phyloP scores from a whole-genome alignment of 2,113 vertebrate species.

The Bombycilla garrulus region DNA sequence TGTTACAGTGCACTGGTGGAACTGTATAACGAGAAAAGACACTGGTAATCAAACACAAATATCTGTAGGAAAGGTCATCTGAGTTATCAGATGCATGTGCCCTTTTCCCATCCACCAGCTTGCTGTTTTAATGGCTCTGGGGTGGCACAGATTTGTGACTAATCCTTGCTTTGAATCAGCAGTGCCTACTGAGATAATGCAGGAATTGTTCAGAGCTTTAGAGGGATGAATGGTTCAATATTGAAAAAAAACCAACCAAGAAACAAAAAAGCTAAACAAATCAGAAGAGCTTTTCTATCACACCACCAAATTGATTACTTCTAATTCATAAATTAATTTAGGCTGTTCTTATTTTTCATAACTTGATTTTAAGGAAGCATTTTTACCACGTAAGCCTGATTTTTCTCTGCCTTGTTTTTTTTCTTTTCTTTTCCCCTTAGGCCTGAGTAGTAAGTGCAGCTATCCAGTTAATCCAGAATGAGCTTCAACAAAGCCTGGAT shows the following conservation, averaged over 20 bases:
- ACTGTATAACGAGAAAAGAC: background rate
- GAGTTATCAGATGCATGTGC: background rate
- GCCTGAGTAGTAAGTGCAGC: background rate
- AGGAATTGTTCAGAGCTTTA: background rate
- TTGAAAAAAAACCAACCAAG: background rate
- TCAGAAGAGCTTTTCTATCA: background rate
- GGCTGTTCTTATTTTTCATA: background rate
- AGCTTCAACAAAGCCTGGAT: background rate
- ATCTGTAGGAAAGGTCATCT: background rate
- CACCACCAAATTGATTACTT: background rate
- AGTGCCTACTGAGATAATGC: background rate
- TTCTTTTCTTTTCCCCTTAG: background rate
- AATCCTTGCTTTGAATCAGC: conserved; percentile 3
- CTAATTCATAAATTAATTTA: background rate
- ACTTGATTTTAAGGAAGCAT: background rate
- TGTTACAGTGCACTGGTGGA: background rate
- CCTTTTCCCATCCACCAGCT: background rate
- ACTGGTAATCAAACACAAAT: background rate
- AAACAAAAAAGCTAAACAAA: background rate
- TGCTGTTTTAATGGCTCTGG: background rate
- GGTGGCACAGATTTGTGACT: background rate
- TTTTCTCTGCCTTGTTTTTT: background rate
- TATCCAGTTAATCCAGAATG: background rate
- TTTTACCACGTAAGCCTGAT: background rate
- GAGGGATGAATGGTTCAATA: background rate